Percentiles rank a stretch among this genome's conserved stretches.
These are phyloP conservation scores for Cantharis rustica DNA, from an alignment of 2,888 invertebrate species.

Conservation along the genomic window DNA sequence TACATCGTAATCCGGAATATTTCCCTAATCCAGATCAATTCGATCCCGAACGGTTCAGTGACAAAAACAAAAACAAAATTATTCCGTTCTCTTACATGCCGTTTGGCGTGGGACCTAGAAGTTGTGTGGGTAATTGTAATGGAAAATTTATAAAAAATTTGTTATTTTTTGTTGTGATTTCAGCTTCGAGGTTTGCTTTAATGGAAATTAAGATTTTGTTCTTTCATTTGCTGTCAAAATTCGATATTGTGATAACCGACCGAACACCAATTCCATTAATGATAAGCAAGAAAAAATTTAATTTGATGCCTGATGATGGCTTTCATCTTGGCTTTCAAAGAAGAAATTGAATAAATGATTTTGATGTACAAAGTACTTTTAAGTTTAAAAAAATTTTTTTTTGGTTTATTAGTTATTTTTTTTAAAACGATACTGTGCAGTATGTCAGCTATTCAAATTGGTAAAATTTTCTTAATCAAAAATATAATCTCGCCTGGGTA, in stretches of 20 bases:
- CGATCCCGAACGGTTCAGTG: slow-evolving; percentile 59
- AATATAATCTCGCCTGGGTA: too few relatives aligned
- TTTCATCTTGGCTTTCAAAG: slow-evolving; percentile 39
- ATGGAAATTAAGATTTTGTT: slow-evolving; percentile 39
- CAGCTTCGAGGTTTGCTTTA: slow-evolving; percentile 39
- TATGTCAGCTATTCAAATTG: too few relatives aligned
- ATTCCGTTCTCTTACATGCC: slow-evolving; percentile 59
- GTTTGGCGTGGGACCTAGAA: slow-evolving; percentile 56
- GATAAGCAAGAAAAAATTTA: slow-evolving; percentile 32
- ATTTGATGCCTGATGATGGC: slow-evolving; percentile 35
- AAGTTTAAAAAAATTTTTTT: too few relatives aligned
- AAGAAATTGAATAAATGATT: too few relatives aligned
- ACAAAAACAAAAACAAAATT: slow-evolving; percentile 58
- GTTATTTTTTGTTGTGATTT: slow-evolving; percentile 4
- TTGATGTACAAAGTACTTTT: too few relatives aligned
- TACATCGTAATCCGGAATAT: slow-evolving; percentile 61
- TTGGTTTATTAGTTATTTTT: too few relatives aligned
- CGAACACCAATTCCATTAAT: slow-evolving; percentile 41
- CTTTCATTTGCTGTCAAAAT: slow-evolving; percentile 33
- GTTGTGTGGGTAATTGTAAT: slow-evolving; percentile 45
- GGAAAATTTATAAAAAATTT: not conserved
- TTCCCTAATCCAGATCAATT: slow-evolving; percentile 61
- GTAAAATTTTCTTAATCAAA: too few relatives aligned
- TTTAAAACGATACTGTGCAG: too few relatives aligned
- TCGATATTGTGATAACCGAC: slow-evolving; percentile 36